phyloP scores from a whole-genome alignment of 2,113 vertebrate species.

The Ovis canadensis region DNA sequence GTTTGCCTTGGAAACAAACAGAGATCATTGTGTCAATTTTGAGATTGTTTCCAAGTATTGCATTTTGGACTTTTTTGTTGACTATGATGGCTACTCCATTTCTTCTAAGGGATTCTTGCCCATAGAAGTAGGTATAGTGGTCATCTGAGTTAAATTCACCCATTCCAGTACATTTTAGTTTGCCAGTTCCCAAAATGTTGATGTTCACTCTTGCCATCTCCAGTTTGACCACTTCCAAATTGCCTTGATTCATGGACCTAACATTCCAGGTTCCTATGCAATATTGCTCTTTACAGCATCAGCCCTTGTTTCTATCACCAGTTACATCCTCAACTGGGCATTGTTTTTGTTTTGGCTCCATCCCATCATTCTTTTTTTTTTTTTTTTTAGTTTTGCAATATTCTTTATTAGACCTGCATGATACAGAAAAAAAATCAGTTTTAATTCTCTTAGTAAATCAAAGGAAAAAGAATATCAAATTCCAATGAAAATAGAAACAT shows the following conservation, averaged over 20 bases:
- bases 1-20: not conserved
- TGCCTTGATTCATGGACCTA: not conserved
- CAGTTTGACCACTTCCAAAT: not conserved
- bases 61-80: not conserved
- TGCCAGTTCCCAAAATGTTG: not conserved
- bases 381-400: not conserved
- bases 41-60: not conserved
- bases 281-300: not conserved
- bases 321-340: rapidly evolving
- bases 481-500: not conserved
- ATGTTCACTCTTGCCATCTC: not conserved
- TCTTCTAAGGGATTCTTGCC: not conserved
- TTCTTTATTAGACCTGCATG: not conserved
- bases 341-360: not conserved
- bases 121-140: not conserved
- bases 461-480: not conserved
- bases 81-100: not conserved
- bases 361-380: not conserved
- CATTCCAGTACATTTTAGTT: not conserved
- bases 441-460: not conserved
- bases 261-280: not conserved
- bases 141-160: not conserved
- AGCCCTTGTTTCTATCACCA: not conserved
- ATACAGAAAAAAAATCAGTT: not conserved
- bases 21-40: not conserved